Conservation (phyloP, 2,797 vertebrate genomes). For the Balearica regulorum region DNA sequence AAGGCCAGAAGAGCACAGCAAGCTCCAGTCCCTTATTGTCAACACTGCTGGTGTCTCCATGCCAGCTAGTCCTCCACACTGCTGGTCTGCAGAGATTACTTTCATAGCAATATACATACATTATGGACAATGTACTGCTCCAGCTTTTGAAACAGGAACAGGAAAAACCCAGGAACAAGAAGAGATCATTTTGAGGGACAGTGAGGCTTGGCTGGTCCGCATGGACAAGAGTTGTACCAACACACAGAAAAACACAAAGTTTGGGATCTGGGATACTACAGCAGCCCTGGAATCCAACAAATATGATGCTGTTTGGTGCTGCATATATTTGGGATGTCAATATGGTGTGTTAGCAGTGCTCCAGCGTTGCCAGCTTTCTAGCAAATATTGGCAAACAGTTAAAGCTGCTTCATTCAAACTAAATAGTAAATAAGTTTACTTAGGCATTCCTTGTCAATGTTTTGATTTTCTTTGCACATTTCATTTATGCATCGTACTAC, state of each 20-base stretch:
- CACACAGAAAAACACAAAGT: rapidly evolving
- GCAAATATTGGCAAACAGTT: background rate
- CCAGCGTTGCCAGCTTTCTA: background rate
- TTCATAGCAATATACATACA: background rate
- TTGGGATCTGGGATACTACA: background rate
- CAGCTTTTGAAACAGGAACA: background rate
- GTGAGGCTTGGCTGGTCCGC: background rate
- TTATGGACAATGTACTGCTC: background rate
- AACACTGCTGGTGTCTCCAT: background rate
- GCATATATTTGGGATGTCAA: background rate
- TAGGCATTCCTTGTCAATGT: background rate
- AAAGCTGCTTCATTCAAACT: background rate
- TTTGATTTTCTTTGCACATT: background rate
- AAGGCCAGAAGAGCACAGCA: background rate
- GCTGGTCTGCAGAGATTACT: background rate
- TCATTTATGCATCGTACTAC: background rate
- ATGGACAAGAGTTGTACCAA: background rate
- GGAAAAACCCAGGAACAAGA: background rate
- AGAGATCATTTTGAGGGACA: background rate
- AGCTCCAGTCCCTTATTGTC: background rate
- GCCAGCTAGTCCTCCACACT: background rate
- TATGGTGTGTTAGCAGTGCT: background rate
- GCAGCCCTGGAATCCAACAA: background rate
- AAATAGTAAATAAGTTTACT: background rate
- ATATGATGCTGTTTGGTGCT: background rate